Conservation (phyloP, 2,888 invertebrate species). For the Laspeyria flexula region DNA sequence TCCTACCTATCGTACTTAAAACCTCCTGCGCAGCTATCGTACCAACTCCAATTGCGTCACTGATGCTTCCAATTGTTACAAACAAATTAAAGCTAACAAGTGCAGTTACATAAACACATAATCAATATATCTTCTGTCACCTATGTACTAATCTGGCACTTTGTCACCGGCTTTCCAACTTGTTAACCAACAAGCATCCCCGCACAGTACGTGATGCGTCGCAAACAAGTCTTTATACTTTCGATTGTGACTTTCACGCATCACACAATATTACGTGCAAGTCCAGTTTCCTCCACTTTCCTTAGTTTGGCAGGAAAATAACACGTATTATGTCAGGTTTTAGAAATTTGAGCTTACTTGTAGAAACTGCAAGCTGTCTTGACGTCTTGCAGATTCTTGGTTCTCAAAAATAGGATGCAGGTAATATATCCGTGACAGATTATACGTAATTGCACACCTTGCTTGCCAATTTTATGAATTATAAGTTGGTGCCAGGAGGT, state of each 20-base stretch:
- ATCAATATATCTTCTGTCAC: background rate
- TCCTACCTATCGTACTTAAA: no score
- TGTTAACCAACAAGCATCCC: conserved; percentile 50
- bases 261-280: conserved; percentile 55
- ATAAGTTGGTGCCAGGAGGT: no score
- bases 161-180: conserved; percentile 37
- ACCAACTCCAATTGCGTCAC: no score
- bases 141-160: conserved; percentile 8
- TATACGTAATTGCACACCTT: no score
- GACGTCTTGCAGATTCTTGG: no score
- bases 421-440: no score
- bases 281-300: conserved; percentile 8
- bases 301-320: conserved; percentile 6
- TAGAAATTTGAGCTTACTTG: background rate
- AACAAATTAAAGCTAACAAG: no score
- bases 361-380: no score
- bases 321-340: background rate
- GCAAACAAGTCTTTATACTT: conserved; percentile 61
- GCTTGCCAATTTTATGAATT: no score
- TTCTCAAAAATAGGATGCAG: no score
- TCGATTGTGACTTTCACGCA: conserved; percentile 66
- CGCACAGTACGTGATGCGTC: conserved; percentile 44
- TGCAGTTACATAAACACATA: background rate
- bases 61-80: no score
- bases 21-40: no score